phyloP scores from a whole-genome alignment of 2,888 invertebrate species.

The Zaprionus obscuricornis region DNA sequence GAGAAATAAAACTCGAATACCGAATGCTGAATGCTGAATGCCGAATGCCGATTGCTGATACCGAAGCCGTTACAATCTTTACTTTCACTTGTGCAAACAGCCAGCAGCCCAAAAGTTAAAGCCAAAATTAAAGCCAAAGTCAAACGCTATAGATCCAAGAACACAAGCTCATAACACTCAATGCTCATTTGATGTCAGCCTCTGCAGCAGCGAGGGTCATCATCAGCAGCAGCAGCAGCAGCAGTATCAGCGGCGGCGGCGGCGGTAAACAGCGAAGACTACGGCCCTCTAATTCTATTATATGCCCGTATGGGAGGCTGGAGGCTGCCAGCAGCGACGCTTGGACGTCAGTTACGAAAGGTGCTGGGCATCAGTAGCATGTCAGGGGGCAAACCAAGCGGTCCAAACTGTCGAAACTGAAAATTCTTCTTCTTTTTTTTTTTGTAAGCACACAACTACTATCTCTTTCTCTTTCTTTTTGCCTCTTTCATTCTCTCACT shows the following conservation, averaged over 20 bases:
- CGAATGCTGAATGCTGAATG: too few relatives aligned
- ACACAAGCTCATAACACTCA: slow-evolving; percentile 9
- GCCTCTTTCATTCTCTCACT: neutral
- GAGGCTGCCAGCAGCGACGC: slow-evolving; percentile 9
- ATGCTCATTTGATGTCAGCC: slow-evolving; percentile 31
- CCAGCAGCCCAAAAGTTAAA: slow-evolving; percentile 10
- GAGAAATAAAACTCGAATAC: slow-evolving; percentile 1
- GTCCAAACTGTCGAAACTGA: slow-evolving; percentile 36
- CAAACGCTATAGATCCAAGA: slow-evolving; percentile 37
- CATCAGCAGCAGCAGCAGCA: neutral
- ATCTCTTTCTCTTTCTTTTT: neutral
- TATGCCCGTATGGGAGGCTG: too few relatives aligned
- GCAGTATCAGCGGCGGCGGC: too few relatives aligned
- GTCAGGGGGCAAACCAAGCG: slow-evolving; percentile 70
- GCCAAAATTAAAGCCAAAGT: too few relatives aligned
- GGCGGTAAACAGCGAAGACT: too few relatives aligned
- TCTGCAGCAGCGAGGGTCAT: slow-evolving; percentile 38
- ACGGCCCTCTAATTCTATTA: too few relatives aligned
- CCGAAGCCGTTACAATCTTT: slow-evolving; percentile 51
- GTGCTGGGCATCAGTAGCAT: slow-evolving; percentile 65
- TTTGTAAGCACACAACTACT: neutral
- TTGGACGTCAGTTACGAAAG: slow-evolving; percentile 24
- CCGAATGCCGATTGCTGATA: too few relatives aligned
- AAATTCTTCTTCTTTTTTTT: slow-evolving; percentile 18
- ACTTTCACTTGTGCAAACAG: slow-evolving; percentile 76